Percentiles rank a stretch among this genome's conserved stretches.
Evolutionary conservation across 2,797 vertebrate species (phyloP).

Genomic region (Siniperca obscura): DNA sequence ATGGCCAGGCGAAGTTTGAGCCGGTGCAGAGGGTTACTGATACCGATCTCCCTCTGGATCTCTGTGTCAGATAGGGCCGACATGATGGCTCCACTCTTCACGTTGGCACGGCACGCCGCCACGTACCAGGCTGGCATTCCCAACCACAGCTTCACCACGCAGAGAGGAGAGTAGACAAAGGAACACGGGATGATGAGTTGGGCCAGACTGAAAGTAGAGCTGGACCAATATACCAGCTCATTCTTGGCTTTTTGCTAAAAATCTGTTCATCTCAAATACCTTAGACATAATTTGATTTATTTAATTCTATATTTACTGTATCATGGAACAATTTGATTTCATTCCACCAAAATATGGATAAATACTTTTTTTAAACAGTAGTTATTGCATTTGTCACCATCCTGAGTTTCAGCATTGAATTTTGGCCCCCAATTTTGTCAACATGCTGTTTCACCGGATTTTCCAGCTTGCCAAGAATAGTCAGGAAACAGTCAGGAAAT

Average conservation of each 20-base stretch:
- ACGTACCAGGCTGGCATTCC: slow-evolving; percentile 99
- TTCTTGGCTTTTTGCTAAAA: not conserved
- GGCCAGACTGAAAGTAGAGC: not conserved
- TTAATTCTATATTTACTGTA: not conserved
- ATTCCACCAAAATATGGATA: not conserved
- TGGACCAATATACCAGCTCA: not conserved
- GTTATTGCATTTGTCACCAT: not conserved
- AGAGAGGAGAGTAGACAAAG: not conserved
- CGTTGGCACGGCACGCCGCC: slow-evolving; percentile 96
- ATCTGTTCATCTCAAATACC: not conserved
- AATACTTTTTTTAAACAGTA: not conserved
- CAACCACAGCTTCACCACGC: slow-evolving; percentile 89
- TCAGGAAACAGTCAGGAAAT: not conserved
- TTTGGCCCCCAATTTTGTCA: not conserved
- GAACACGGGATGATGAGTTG: not conserved
- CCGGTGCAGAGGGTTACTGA: slow-evolving; percentile 97
- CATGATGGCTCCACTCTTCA: slow-evolving; percentile 99
- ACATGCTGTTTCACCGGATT: not conserved
- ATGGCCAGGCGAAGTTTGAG: slow-evolving; percentile 97
- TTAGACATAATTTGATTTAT: not conserved
- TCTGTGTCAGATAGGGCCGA: slow-evolving; percentile 97
- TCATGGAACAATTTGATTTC: not conserved
- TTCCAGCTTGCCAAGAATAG: not conserved
- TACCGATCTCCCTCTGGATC: slow-evolving; percentile 98
- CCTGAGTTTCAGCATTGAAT: not conserved